Evolutionary conservation across 35 echinoderm and acorn worm species (phyloP).

Genomic region (Apostichopus californicus): DNA sequence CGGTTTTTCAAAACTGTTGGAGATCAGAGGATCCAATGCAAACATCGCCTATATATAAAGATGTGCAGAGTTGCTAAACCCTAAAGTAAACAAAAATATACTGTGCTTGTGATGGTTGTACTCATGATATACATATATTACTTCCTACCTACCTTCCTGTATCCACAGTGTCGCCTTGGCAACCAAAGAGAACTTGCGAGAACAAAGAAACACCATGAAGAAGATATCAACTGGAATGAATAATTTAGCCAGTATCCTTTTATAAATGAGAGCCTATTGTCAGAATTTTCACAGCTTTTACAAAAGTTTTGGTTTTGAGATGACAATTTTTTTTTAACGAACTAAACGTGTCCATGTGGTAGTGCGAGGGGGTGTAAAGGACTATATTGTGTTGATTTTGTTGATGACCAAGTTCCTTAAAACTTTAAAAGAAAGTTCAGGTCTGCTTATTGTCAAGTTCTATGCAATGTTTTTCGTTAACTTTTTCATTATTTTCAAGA

Average conservation of each 20-base stretch:
- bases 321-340: too few species aligned
- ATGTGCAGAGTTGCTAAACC: background rate
- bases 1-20: background rate
- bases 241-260: constrained; percentile 95
- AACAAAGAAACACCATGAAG: constrained; percentile 89
- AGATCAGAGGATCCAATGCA: background rate
- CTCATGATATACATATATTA: background rate
- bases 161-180: constrained; percentile 87
- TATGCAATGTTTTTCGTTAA: too few species aligned
- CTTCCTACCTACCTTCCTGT: constrained; percentile 33
- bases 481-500: too few species aligned
- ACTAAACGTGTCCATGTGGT: too few species aligned
- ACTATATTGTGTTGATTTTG: too few species aligned
- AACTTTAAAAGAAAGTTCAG: too few species aligned
- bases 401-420: too few species aligned
- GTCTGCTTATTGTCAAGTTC: too few species aligned
- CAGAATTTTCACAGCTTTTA: too few species aligned
- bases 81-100: background rate
- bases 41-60: background rate
- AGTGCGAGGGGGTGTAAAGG: too few species aligned
- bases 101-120: background rate
- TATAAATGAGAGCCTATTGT: background rate
- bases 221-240: constrained; percentile 87
- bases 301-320: too few species aligned
- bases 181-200: constrained; percentile 92